Conservation (phyloP, 2,888 invertebrate genomes). For the Clivina fossor region DNA sequence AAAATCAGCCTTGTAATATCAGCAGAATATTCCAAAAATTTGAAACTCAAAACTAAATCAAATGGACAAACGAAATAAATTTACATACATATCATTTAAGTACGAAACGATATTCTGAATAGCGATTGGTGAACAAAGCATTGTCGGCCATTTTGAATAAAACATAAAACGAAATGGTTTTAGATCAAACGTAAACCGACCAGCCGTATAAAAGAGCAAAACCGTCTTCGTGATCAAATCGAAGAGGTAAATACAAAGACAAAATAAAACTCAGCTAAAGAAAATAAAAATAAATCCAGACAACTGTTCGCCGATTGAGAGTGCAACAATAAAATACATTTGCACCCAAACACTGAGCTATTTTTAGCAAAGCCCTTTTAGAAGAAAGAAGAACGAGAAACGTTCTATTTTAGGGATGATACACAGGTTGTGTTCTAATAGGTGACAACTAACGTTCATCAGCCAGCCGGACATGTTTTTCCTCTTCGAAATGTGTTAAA, state of each 20-base stretch:
- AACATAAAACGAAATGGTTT: constrained; percentile 8
- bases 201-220: background rate
- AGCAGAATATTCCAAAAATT: too few species aligned
- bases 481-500: too few species aligned
- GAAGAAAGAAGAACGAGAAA: constrained; percentile 5
- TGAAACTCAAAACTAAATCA: background rate
- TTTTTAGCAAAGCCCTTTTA: constrained; percentile 16
- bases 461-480: constrained; percentile 38
- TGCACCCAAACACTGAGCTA: too few species aligned
- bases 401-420: constrained; percentile 45
- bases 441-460: constrained; percentile 44
- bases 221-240: too few species aligned
- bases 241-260: too few species aligned
- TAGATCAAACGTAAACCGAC: constrained; percentile 7
- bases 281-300: too few species aligned
- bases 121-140: constrained; percentile 5
- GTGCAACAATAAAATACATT: too few species aligned
- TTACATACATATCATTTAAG: background rate
- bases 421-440: constrained; percentile 41
- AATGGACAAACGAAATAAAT: background rate
- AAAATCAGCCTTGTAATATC: too few species aligned
- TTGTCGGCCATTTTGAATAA: constrained; percentile 12
- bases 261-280: too few species aligned
- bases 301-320: too few species aligned
- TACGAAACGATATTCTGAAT: background rate